These are phyloP conservation scores for Brachirus orientalis DNA, from an alignment of 2,113 vertebrate genomes.

Conservation along the genomic window DNA sequence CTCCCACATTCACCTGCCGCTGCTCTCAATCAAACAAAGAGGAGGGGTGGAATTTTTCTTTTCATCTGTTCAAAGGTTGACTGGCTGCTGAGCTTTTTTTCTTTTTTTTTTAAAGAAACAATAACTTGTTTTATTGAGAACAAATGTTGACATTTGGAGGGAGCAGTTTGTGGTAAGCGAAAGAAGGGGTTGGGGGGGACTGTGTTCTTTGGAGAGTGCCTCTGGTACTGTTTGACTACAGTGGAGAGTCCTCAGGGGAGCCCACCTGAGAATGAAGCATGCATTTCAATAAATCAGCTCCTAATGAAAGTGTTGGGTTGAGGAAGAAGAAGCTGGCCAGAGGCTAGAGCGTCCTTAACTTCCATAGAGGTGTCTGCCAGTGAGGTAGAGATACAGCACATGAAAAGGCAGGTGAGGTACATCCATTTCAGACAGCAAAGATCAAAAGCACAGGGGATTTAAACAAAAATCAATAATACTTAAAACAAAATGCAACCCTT, in stretches of 20 bases:
- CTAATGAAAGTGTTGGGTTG: conserved; percentile 76
- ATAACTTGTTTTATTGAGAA: conserved; percentile 89
- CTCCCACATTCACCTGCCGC: conserved; percentile 74
- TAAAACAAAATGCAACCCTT: not conserved
- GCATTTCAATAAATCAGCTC: conserved; percentile 85
- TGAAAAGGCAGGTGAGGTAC: conserved; percentile 15
- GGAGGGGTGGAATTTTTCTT: conserved; percentile 75
- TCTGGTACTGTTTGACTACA: conserved; percentile 82
- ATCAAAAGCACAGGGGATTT: conserved; percentile 32
- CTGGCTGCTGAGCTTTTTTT: conserved; percentile 77
- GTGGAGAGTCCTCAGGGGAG: conserved; percentile 77
- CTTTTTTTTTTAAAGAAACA: conserved; percentile 82
- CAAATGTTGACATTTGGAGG: conserved; percentile 91
- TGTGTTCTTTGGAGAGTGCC: conserved; percentile 75
- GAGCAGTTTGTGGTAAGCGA: conserved; percentile 67
- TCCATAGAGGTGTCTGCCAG: conserved; percentile 34
- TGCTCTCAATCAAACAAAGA: conserved; percentile 69
- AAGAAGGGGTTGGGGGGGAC: conserved; percentile 28
- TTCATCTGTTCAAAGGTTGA: conserved; percentile 84
- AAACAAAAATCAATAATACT: conserved; percentile 5
- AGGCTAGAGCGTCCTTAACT: conserved; percentile 54
- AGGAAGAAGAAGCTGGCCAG: conserved; percentile 54
- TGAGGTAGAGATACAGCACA: conserved; percentile 25
- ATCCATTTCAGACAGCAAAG: conserved; percentile 5
- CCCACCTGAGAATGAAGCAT: conserved; percentile 88